Base-by-base conservation (phyloP, 2,113 vertebrate genomes). In the Stigmatopora nigra region DNA sequence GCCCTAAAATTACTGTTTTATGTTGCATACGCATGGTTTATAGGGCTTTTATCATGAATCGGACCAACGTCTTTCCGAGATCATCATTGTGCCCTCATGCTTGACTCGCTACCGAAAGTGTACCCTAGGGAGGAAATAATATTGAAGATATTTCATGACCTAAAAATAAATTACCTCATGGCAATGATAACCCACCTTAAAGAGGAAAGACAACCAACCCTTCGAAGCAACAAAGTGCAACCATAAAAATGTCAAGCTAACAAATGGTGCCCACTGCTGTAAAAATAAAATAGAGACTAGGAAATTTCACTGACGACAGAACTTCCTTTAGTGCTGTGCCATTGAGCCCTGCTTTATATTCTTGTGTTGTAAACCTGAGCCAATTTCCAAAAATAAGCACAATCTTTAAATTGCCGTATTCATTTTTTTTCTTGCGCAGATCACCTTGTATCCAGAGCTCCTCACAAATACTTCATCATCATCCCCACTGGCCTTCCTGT, bases 401-500 rank as follows among this genome's bases (percentile, higher is more conserved):
- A 10, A 4, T 58, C 19, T 20, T 14, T 12, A 61, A 61, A 41
- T 22, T 6, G 36, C 52, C 7, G 4, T 20, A 2, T 48, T 17
- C 8, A 51, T 12, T 22, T 57, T 46, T 62, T 31, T 45, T 65
- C 49, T 14, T 20, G 41, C 25, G 25, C 13, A 20, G 11, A 55
- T 86, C 81, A 88, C 89, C 87, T 86, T 81, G 64, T 15, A 19
- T 64, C 75, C 51, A 0, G 64, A 17, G 77, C 62, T 72, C 75
- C 67, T 63, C 60, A 82, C 78, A 78, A 88, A 89, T 75, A 87
- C 82, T 0, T 89, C 84, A 16, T 87, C 74, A 4, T 87, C 84
- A 36, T 85, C 82, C 68, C 88, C 85, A 12, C 49, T 72, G 7
- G 80, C 63, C 71, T 36, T 74, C 71, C 76, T 68, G 87, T 80